These are phyloP conservation scores for Cariama cristata DNA, from an alignment of 2,113 vertebrate species.

Conservation along the genomic window DNA sequence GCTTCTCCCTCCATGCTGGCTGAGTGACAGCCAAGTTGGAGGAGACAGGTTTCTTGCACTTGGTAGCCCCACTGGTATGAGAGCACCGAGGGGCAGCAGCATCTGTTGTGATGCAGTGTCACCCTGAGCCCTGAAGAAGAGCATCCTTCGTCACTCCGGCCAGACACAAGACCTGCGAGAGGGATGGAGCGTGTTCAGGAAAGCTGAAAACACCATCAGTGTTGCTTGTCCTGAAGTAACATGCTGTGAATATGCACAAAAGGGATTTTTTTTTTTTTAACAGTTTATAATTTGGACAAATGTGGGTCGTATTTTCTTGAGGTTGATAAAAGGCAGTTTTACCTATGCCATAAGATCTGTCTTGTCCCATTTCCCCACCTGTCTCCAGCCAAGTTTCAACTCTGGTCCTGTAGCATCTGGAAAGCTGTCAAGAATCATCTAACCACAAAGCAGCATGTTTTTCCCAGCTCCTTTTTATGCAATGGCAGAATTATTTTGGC, in stretches of 20 bases:
- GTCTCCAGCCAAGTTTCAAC: background rate
- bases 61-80: background rate
- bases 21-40: background rate
- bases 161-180: background rate
- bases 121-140: background rate
- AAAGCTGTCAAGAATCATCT: background rate
- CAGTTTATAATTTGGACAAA: background rate
- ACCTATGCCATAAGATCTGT: background rate
- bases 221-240: background rate
- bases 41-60: background rate
- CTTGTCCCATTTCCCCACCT: background rate
- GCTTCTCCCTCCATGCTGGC: background rate
- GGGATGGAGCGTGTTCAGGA: background rate
- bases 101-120: background rate
- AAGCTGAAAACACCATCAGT: background rate
- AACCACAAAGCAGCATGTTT: background rate
- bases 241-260: background rate
- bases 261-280: background rate
- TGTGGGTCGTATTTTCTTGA: background rate
- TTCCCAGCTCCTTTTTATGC: background rate
- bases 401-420: background rate
- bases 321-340: background rate
- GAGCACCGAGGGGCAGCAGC: background rate
- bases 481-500: background rate
- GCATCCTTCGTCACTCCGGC: background rate